Base-by-base conservation (phyloP, 2,113 vertebrate genomes). In the Etheostoma cragini region DNA sequence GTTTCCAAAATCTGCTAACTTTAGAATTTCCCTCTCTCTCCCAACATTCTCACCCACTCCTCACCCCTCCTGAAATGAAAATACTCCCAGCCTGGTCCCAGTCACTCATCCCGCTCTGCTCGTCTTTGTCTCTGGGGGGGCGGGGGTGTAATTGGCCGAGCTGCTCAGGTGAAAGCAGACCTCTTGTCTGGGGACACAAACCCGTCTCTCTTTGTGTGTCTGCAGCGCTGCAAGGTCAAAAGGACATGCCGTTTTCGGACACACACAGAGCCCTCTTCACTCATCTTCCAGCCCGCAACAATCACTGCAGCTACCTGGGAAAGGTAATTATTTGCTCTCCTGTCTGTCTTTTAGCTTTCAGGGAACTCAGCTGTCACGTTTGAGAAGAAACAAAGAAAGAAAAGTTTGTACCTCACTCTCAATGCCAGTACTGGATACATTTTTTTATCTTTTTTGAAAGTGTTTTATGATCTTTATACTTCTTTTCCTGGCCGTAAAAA, bases 101-200 rank as follows among this genome's bases (percentile, higher is more conserved):
- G 75, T 93, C 91, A 90, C 85, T 92, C 88, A 89, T 90, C 90
- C 80, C 12, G 16, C 74, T 89, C 67, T 50, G 71, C 82, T 81
- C 62, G 66, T 77, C 78, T 94, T 90, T 93, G 91, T 92, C 82
- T 88, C 87, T 38, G 45, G 56, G 68, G 69, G 78, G 47, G 68
- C 15, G 49, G 24, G 80, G 76, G 45, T 49, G 76, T 92, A 89
- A 91, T 92, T 93, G 89, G 88, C 60, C 11, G 8, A 89, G 81
- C 84, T 50, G 81, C 74, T 90, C 89, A 89, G 92, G 91, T 92
- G 91, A 94, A 92, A 94, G 93, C 92, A 89, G 90, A 87, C 90
- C 90, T 94, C 89, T 92, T 94, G 91, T 93, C 92, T 92, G 86
- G 85, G 89, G 91, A 92, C 91, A 92, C 84, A 93, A 92, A 92